Percentiles rank a stretch among this genome's conserved stretches.
These are phyloP conservation scores for Hypomecis atomaria DNA, from an alignment of 2,888 invertebrate genomes.

Conservation along the genomic window DNA sequence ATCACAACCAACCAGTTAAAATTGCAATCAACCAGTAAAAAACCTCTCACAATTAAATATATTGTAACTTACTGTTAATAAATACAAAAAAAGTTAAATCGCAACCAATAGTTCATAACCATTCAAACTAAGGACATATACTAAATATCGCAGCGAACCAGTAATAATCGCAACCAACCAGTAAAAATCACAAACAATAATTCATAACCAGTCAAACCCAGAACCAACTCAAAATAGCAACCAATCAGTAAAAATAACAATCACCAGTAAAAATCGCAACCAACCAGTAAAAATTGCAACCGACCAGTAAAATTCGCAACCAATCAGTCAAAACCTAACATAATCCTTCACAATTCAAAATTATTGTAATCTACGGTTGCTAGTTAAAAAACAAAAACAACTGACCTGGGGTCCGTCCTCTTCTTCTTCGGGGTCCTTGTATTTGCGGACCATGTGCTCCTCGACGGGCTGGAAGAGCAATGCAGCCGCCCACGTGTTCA, in stretches of 20 bases:
- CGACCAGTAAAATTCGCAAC: not conserved
- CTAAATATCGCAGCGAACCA: not conserved
- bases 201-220: not conserved
- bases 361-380: too few relatives aligned
- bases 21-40: too few relatives aligned
- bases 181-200: not conserved
- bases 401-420: conserved; percentile 74
- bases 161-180: not conserved
- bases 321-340: conserved; percentile 4
- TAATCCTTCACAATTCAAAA: not conserved
- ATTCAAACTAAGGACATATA: too few relatives aligned
- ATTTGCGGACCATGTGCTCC: conserved; percentile 89
- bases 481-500: conserved; percentile 94
- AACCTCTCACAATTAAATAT: too few relatives aligned
- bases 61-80: too few relatives aligned
- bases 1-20: not conserved
- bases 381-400: not conserved
- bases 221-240: not conserved
- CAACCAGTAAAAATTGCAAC: conserved; percentile 1
- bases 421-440: conserved; percentile 73
- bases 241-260: not conserved
- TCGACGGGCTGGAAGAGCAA: conserved; percentile 93
- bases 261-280: not conserved
- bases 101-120: too few relatives aligned
- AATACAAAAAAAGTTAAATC: too few relatives aligned